Base-by-base conservation (phyloP, 2,797 vertebrate species). In the Sebastolobus alascanus region DNA sequence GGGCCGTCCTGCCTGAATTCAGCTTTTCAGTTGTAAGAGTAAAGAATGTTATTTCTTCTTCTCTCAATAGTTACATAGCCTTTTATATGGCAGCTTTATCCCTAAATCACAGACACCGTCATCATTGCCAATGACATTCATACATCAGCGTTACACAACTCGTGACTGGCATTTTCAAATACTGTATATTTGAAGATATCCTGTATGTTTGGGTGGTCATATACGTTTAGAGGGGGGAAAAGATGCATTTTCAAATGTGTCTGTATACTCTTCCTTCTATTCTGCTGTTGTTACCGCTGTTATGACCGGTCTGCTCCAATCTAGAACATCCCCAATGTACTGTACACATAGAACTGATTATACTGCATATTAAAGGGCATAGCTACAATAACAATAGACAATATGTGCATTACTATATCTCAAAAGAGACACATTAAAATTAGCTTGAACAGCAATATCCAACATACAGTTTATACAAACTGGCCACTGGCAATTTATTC, bases 401-500 rank as follows among this genome's bases (percentile, higher is more conserved):
- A 1, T 33, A 55, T 12, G n/a, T 58, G 14, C 22, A 20, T 70
- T 43, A 58, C 22, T 59, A 27, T n/a, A 66, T 74, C 13, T 50
- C 22, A 50, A 27, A 72, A 55, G 13, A 25, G 40, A 35, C 40
- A n/a, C 18, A 20, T 18, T 65, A 11, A 18, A n/a, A 69, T 40
- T 46, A 59, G 18, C 37, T 68, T 68, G 0, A 77, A 71, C n/a
- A 71, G 63, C 13, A 29, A 13, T 63, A 35, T 78, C 52, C 13
- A 70, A 66, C 55, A 63, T 70, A 56, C 37, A 79, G 14, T 31
- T 52, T 37, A 37, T 58, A 12, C 12, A 76, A 76, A 72, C 46
- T 72, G 58, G 27, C 27, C 68, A 71, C 31, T 50, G 46, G 71
- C 50, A 84, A 80, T 80, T 78, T 84, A 70, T 75, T 78, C 72